These are phyloP conservation scores for Tiliacea aurago DNA, from an alignment of 2,888 invertebrate genomes.

Conservation along the genomic window DNA sequence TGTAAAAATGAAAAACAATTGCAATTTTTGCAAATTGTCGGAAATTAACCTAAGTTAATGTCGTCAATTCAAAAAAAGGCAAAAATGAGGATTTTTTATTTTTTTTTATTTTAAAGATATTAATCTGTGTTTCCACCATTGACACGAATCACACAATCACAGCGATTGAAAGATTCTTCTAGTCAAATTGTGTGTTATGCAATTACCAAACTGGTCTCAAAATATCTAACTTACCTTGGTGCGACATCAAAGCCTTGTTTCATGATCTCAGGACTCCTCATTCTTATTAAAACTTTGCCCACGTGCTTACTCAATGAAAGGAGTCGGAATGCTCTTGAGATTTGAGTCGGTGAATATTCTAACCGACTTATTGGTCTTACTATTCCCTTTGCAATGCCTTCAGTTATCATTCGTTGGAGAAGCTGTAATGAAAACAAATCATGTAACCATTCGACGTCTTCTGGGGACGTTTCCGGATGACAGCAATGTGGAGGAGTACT, in stretches of 20 bases:
- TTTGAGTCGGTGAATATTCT: constrained; percentile 91
- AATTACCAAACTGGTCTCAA: background rate
- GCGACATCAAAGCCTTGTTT: constrained; percentile 64
- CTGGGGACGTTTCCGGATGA: background rate
- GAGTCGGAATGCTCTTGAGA: constrained; percentile 92
- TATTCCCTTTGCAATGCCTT: constrained; percentile 92
- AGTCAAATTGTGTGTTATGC: background rate
- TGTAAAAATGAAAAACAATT: too few species aligned
- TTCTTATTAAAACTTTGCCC: constrained; percentile 72
- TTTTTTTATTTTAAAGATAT: too few species aligned
- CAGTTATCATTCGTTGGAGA: constrained; percentile 88
- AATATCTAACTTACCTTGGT: constrained; percentile 66
- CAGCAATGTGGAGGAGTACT: background rate
- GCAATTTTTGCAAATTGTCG: too few species aligned
- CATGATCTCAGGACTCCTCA: constrained; percentile 67
- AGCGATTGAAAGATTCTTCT: background rate
- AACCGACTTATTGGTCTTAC: constrained; percentile 92
- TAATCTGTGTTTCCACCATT: too few species aligned
- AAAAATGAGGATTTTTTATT: too few species aligned
- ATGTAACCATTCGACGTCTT: background rate
- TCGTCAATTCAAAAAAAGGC: too few species aligned
- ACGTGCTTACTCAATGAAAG: constrained; percentile 92
- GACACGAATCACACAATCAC: too few species aligned
- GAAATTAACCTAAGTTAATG: too few species aligned
- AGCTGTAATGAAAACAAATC: constrained; percentile 68